Base-by-base conservation (phyloP, 1,140 invertebrate species). In the Chironomus striatipennis region DNA sequence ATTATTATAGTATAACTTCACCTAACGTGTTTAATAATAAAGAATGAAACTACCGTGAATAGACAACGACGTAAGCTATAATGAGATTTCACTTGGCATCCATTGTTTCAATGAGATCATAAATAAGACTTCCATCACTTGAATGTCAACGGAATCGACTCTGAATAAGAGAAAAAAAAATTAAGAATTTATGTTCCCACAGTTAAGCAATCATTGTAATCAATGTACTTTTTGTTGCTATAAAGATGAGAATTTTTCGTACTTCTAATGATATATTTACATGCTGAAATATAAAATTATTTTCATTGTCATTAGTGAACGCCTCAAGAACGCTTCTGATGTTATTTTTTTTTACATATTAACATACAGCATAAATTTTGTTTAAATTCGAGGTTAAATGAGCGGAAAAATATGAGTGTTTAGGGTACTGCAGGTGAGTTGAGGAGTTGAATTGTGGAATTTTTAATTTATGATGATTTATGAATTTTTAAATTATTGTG, bases 151-250 rank as follows among this genome's bases (percentile, higher is more conserved):
- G 47, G 47, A 57, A 57, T 57, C 12, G 47, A 57, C 12, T 57
- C 47, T 15, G n/a, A n/a, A n/a, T 57, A 15, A 57, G 12, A 57
- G 12, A n/a, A 12, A 12, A 7, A 57, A 57, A 57, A 10, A n/a
- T 7, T 10, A n/a, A 57, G n/a, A 57, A 15, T 12, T 57, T 57
- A n/a, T 1, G 12, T 57, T 57, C 47, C 47, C 47, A 57, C 47
- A 57, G 47, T 57, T n/a, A 57, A 57, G n/a, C n/a, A 57, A 57
- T 57, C 47, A 57, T 57, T 57, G 12, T 57, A 57, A 57, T 57
- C 8, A 57, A 57, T 57, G 8, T 5, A 5, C 9, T 12, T n/a
- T n/a, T 57, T 57, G 47, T 57, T 57, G 10, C 47, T n/a, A 12
- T 57, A n/a, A 57, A 57, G 12, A 57, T 57, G 47, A 57, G n/a